Conservation (phyloP, 2,113 vertebrate genomes). For the Chlorocebus sabaeus region DNA sequence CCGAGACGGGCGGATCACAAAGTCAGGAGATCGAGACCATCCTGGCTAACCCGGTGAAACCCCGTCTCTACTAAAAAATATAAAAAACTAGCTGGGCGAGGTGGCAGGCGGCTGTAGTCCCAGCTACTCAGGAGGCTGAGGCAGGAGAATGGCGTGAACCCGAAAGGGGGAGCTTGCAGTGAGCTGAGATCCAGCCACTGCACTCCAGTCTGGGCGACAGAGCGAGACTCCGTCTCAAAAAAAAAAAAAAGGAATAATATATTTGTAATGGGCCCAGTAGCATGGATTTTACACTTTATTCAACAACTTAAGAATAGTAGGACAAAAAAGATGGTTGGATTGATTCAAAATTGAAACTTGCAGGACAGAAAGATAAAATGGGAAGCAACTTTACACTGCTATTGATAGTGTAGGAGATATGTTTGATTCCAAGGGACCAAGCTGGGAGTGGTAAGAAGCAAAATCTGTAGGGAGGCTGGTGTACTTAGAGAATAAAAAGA, state of each 20-base stretch:
- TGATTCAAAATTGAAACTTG: conserved; percentile 32
- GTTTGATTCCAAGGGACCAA: not conserved
- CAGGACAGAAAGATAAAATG: conserved; percentile 1
- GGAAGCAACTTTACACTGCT: not conserved
- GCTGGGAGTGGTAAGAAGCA: conserved; percentile 3
- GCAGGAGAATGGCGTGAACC: too few species aligned
- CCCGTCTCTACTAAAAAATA: too few species aligned
- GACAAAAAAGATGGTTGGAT: not conserved
- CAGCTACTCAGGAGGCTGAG: too few species aligned
- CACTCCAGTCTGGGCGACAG: too few species aligned
- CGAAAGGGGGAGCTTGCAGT: too few species aligned
- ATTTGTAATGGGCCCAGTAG: not conserved
- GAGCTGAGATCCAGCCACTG: too few species aligned
- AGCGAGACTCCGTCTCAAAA: too few species aligned
- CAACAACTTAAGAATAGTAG: not conserved
- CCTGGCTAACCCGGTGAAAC: too few species aligned
- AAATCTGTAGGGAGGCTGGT: conserved; percentile 10
- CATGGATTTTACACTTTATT: conserved; percentile 43
- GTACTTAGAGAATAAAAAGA: conserved; percentile 27
- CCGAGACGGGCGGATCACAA: too few species aligned
- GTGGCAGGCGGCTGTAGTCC: too few species aligned
- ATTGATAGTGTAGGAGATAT: not conserved
- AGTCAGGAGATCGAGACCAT: too few species aligned
- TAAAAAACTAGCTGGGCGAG: too few species aligned
- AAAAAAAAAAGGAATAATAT: not conserved